These are phyloP conservation scores for Brachypteracias leptosomus DNA, from an alignment of 2,113 vertebrate genomes.

Conservation along the genomic window DNA sequence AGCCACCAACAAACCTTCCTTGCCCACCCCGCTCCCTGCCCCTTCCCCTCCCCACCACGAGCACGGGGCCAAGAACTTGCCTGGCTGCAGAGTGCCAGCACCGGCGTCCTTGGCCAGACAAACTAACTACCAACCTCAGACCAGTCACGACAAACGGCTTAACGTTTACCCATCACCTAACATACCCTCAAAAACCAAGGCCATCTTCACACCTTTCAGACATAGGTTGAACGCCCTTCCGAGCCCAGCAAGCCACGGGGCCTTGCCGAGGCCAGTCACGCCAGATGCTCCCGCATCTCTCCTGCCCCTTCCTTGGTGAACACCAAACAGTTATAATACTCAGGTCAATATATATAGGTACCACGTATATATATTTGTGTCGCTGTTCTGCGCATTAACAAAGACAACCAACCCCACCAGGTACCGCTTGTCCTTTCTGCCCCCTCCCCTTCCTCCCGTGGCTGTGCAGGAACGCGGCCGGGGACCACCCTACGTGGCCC, in stretches of 20 bases:
- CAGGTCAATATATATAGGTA: slow-evolving; percentile 77
- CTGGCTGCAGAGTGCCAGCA: not conserved
- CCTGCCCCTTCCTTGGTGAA: slow-evolving; percentile 73
- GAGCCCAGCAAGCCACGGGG: slow-evolving; percentile 6
- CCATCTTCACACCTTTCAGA: not conserved
- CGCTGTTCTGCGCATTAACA: slow-evolving; percentile 69
- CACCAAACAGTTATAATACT: slow-evolving; percentile 78
- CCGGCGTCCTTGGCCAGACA: slow-evolving; percentile 40
- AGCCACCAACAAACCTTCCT: slow-evolving; percentile 44
- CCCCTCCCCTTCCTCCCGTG: slow-evolving; percentile 70
- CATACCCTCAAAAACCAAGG: slow-evolving; percentile 61
- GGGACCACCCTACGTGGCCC: slow-evolving; percentile 73
- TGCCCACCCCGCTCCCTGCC: slow-evolving; percentile 44
- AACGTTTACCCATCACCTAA: slow-evolving; percentile 59
- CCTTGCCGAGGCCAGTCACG: slow-evolving; percentile 9
- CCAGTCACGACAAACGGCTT: slow-evolving; percentile 66
- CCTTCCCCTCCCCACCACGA: slow-evolving; percentile 36
- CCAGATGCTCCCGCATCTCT: slow-evolving; percentile 44
- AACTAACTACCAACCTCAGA: slow-evolving; percentile 68
- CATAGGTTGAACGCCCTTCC: not conserved
- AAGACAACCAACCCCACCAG: slow-evolving; percentile 69
- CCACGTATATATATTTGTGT: slow-evolving; percentile 71
- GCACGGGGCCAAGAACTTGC: slow-evolving; percentile 50
- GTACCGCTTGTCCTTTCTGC: slow-evolving; percentile 54
- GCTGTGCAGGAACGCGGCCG: slow-evolving; percentile 58